Conservation (phyloP, 2,113 vertebrate species). For the Emydocephalus ijimae region DNA sequence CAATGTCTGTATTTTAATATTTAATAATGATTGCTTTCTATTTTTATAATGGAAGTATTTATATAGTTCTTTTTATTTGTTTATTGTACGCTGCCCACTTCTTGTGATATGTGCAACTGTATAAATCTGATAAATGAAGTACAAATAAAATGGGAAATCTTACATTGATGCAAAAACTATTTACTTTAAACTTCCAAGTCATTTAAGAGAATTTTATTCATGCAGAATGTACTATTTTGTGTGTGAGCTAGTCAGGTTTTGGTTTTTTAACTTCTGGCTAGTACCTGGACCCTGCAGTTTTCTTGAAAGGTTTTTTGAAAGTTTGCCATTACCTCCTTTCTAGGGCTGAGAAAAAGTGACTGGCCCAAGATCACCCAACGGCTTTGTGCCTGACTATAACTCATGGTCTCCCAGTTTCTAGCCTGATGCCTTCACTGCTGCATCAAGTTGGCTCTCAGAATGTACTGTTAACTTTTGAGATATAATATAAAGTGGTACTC, state of each 20-base stretch:
- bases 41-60: not conserved
- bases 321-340: not conserved
- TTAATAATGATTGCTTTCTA: not conserved
- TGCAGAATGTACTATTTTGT: not conserved
- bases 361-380: not conserved
- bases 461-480: not conserved
- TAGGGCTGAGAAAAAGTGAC: not conserved
- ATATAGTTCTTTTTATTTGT: not conserved
- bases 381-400: not conserved
- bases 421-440: not conserved
- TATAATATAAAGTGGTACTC: not conserved
- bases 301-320: not conserved
- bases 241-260: not conserved
- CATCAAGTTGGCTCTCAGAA: not conserved
- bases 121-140: not conserved
- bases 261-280: not conserved
- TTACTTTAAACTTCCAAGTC: not conserved
- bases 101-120: not conserved
- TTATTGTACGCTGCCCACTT: not conserved
- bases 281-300: not conserved
- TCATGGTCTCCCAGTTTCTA: not conserved
- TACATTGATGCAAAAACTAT: not conserved
- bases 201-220: not conserved
- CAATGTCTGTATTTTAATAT: not conserved
- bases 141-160: not conserved